phyloP scores from a whole-genome alignment of 2,888 invertebrate genomes.

The Drosophila siamana region DNA sequence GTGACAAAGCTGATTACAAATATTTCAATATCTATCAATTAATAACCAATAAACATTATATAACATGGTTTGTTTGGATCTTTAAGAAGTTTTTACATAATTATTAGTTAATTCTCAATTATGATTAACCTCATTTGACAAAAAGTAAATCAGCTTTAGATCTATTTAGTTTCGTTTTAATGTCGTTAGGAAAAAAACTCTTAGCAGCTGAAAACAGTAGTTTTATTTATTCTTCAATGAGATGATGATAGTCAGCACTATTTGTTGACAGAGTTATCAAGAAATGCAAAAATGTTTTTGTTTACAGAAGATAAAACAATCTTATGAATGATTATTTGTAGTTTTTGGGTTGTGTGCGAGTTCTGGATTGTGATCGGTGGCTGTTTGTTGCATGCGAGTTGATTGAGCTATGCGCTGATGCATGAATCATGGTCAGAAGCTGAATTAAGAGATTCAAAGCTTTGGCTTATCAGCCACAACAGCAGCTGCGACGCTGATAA shows the following conservation, averaged over 20 bases:
- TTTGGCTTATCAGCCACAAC: constrained; percentile 38
- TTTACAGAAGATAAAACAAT: constrained; percentile 10
- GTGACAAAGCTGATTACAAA: no score
- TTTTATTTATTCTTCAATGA: not conserved
- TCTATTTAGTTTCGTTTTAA: no score
- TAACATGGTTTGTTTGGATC: no score
- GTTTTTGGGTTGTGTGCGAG: constrained; percentile 12
- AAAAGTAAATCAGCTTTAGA: no score
- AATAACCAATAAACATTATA: no score
- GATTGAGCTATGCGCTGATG: constrained; percentile 8
- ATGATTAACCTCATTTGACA: no score
- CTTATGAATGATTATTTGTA: constrained; percentile 2
- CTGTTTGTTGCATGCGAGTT: constrained; percentile 8
- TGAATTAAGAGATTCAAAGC: constrained; percentile 17
- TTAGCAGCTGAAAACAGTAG: not conserved
- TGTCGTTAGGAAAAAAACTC: no score
- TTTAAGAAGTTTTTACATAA: no score
- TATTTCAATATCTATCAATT: no score
- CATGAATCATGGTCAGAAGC: constrained; percentile 45
- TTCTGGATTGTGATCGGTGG: not conserved
- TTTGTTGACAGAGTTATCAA: constrained; percentile 10
- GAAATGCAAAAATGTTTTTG: constrained; percentile 9
- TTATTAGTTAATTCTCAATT: no score
- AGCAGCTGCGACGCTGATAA: constrained; percentile 47
- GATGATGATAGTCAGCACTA: not conserved